Conservation (phyloP, 1,140 invertebrate genomes). For the Drosophila sucinea region DNA sequence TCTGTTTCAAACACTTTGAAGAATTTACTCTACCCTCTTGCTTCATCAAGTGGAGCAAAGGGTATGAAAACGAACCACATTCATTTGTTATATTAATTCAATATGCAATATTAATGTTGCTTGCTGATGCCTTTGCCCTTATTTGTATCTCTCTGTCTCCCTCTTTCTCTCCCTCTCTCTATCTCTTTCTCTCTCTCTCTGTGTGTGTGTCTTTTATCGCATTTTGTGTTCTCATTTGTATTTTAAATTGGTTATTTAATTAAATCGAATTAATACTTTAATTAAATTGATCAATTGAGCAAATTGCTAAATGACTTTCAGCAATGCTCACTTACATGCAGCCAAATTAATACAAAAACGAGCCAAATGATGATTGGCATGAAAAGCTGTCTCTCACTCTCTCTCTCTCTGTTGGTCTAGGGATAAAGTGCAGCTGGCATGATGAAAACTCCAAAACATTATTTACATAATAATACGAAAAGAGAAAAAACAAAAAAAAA, state of each 20-base stretch:
- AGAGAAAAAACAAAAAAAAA: conserved; percentile 11
- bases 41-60: not conserved
- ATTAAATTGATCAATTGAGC: conserved; percentile 17
- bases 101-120: conserved; percentile 43
- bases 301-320: not conserved
- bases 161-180: too few species aligned
- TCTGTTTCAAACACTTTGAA: not conserved
- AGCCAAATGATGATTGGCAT: conserved; percentile 17
- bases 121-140: conserved; percentile 13
- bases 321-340: too few species aligned
- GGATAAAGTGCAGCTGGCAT: conserved; percentile 5
- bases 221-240: conserved; percentile 44
- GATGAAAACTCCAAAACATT: not conserved
- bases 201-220: not conserved
- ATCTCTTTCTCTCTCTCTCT: not conserved
- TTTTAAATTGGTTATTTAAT: conserved; percentile 76
- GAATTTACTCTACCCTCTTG: not conserved
- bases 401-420: not conserved
- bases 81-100: conserved; percentile 75
- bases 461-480: conserved; percentile 16
- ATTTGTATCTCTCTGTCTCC: not conserved
- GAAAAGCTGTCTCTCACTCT: conserved; percentile 16
- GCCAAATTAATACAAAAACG: too few species aligned
- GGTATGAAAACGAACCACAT: conserved; percentile 34
- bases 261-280: conserved; percentile 50